phyloP scores from a whole-genome alignment of 2,797 vertebrate genomes.

The Gymnothorax reevesii region DNA sequence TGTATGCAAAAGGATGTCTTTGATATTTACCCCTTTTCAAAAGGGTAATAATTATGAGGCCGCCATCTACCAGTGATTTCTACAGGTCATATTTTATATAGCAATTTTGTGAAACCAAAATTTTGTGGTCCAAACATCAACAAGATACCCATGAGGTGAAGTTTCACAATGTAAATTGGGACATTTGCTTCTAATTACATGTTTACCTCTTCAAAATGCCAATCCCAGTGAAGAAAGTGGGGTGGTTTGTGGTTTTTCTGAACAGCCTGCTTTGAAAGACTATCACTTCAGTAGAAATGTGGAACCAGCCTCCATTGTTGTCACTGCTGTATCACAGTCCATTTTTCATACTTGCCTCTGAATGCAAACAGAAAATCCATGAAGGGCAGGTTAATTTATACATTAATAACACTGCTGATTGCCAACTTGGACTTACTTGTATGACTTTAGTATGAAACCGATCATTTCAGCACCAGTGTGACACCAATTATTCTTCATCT shows the following conservation, averaged over 20 bases:
- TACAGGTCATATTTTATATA: neutral
- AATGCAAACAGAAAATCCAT: neutral
- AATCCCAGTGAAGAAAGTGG: neutral
- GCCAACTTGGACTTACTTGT: no score
- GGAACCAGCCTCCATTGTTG: neutral
- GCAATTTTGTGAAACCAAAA: neutral
- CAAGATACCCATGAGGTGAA: neutral
- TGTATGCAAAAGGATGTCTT: neutral
- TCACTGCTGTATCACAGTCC: neutral
- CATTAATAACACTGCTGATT: no score
- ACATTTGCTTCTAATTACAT: constrained; percentile 3
- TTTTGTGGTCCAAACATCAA: constrained; percentile 11
- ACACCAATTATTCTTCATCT: no score
- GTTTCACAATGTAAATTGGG: neutral
- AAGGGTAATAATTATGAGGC: neutral
- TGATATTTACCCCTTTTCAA: neutral
- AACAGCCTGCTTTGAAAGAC: neutral
- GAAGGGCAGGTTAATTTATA: neutral
- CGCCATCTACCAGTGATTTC: neutral
- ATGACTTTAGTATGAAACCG: no score
- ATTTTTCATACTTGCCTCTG: neutral
- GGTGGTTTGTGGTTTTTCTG: neutral
- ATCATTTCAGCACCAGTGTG: no score
- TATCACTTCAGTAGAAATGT: neutral
- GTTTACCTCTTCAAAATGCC: neutral